phyloP scores from a whole-genome alignment of 2,888 invertebrate genomes.

The Netelia fuscicornis region DNA sequence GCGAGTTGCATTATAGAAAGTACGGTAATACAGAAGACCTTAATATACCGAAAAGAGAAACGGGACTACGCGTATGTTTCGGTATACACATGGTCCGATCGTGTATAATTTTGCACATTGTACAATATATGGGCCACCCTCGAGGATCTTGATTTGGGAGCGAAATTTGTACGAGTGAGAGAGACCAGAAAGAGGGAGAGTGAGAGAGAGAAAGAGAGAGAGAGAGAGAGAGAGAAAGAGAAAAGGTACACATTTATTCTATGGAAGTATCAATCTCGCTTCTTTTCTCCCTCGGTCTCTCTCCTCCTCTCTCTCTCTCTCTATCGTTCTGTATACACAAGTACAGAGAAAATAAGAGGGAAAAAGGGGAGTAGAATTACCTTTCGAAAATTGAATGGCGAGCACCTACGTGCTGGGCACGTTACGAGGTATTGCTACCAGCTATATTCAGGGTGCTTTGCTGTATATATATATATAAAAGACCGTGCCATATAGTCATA shows the following conservation, averaged over 20 bases:
- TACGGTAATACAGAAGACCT: constrained; percentile 10
- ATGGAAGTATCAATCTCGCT: constrained; percentile 41
- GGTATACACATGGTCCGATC: constrained; percentile 42
- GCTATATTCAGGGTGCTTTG: constrained; percentile 67
- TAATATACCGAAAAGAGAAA: constrained; percentile 26
- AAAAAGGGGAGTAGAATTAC: constrained; percentile 77
- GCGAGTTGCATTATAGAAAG: constrained; percentile 27
- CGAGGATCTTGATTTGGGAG: constrained; percentile 56
- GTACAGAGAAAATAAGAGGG: constrained; percentile 58
- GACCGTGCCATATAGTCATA: constrained; percentile 11
- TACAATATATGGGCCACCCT: constrained; percentile 66
- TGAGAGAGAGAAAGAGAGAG: constrained; percentile 49
- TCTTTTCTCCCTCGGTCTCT: constrained; percentile 10
- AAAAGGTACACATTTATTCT: constrained; percentile 34
- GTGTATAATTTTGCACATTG: constrained; percentile 81
- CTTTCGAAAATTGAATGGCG: constrained; percentile 77
- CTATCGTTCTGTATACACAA: background rate
- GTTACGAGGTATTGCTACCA: constrained; percentile 56
- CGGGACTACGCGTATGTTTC: constrained; percentile 7
- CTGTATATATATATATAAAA: constrained; percentile 19
- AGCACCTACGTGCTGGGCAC: constrained; percentile 71
- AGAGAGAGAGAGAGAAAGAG: constrained; percentile 45
- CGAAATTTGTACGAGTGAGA: constrained; percentile 31
- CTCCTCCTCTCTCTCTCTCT: constrained; percentile 1
- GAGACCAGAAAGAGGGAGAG: constrained; percentile 21